Evolutionary conservation across 30 jellyfish, hydroid and myxozoan species (phyloP), one percentile per base, ranked within the genome.

Genomic region (Pseudorhiza aurosa): DNA sequence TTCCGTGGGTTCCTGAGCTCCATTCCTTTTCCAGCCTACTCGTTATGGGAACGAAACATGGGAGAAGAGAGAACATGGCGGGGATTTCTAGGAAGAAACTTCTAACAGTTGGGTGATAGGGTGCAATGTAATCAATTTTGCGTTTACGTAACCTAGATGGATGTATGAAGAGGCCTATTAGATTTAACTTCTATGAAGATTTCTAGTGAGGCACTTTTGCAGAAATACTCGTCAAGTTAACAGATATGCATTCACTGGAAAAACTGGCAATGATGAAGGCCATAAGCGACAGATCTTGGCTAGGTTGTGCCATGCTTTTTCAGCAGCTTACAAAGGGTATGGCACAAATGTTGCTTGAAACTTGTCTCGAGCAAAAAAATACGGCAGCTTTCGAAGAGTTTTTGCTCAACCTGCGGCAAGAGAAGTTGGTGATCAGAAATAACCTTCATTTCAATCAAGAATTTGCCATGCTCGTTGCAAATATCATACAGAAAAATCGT

Each of bases 251-350:
- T 17, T n/a, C 80, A 2, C 27, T 65, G 43, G 62, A 49, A 21
- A 53, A 49, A 22, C 19, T 71, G 22, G 85, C 85, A 19, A 30
- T 31, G 14, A 19, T 59, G 21, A 71, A 71, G 35, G 72, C 85
- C n/a, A 47, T 71, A 24, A 2, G 25, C n/a, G 85, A 71, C 4
- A 56, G 72, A 4, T 7, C 59, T 27, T 71, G 85, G 85, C 71
- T 71, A 33, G 36, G 31, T 58, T 11, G 12, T 2, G 59, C n/a
- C 58, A 15, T 12, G 39, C 8, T 6, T 10, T 46, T 71, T 27
- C 6, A 28, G 44, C 45, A 11, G 18, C 40, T 68, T 49, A 36
- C 59, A 19, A 47, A 32, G 28, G 39, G 32, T 8, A 4, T 71
- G 6, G 4, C 40, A 18, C 14, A 8, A 10, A 27, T 36, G 72